Evolutionary conservation across 1,140 invertebrate species (phyloP).

Genomic region (Drosophila busckii): DNA sequence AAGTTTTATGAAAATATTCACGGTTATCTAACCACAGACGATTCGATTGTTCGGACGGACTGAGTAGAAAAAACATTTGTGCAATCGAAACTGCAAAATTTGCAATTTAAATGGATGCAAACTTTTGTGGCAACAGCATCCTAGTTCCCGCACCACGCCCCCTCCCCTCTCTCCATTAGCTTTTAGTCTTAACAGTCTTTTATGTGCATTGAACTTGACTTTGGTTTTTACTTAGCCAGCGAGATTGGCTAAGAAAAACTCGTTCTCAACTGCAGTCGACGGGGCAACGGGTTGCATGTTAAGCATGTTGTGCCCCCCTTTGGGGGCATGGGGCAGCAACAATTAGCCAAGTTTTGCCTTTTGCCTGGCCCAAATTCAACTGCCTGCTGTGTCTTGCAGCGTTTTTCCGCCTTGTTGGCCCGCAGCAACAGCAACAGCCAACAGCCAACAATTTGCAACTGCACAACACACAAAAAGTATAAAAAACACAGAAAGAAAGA

Average conservation of each 20-base stretch:
- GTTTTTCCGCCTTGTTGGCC: constrained; percentile 63
- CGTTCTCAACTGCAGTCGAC: constrained; percentile 6
- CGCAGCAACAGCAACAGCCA: constrained; percentile 32
- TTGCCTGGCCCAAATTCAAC: constrained; percentile 19
- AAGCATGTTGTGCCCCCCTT: neutral
- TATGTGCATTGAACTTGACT: constrained; percentile 71
- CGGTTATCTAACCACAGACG: constrained; percentile 46
- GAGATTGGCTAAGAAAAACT: constrained; percentile 1
- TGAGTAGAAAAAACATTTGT: constrained; percentile 32
- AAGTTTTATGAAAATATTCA: constrained; percentile 28
- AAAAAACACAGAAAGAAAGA: too few species aligned
- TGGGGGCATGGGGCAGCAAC: constrained; percentile 21
- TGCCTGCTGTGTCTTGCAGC: constrained; percentile 31
- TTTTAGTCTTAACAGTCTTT: constrained; percentile 27
- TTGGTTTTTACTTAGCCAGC: constrained; percentile 27
- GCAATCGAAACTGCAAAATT: constrained; percentile 69
- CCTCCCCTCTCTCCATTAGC: neutral
- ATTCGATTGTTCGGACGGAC: neutral
- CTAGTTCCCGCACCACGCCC: neutral
- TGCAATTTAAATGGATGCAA: constrained; percentile 69
- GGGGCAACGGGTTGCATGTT: neutral
- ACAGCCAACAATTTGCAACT: constrained; percentile 18
- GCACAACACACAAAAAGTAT: too few species aligned
- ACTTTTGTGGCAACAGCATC: constrained; percentile 37
- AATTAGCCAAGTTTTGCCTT: constrained; percentile 56